phyloP scores from a whole-genome alignment of 2,888 invertebrate genomes.

The Lissonota sp. region DNA sequence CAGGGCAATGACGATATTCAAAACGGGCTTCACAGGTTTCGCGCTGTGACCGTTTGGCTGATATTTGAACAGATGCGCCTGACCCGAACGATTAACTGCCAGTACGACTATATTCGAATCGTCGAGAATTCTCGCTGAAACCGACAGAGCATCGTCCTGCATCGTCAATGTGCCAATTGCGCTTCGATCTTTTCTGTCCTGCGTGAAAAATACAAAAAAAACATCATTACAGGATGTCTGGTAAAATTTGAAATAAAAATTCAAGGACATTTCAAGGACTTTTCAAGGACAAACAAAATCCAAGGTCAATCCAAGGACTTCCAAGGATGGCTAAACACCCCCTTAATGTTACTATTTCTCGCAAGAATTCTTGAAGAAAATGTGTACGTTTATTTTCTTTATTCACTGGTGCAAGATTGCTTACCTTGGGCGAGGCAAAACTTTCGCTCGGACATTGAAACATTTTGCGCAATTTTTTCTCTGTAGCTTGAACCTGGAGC shows the following conservation, averaged over 20 bases:
- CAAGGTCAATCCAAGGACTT: too few relatives aligned
- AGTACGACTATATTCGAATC: slow-evolving; percentile 85
- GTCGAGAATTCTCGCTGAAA: slow-evolving; percentile 85
- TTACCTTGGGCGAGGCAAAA: slow-evolving; percentile 25
- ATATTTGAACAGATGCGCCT: slow-evolving; percentile 91
- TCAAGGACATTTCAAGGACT: too few relatives aligned
- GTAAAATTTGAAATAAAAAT: too few relatives aligned
- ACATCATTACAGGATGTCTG: too few relatives aligned
- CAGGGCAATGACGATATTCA: slow-evolving; percentile 87
- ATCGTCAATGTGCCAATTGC: slow-evolving; percentile 87
- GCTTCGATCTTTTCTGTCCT: slow-evolving; percentile 83
- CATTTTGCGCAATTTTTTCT: slow-evolving; percentile 77
- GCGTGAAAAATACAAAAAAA: slow-evolving; percentile 50
- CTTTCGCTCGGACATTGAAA: slow-evolving; percentile 64
- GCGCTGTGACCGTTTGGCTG: slow-evolving; percentile 89
- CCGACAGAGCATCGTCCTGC: slow-evolving; percentile 88
- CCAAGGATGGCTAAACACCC: too few relatives aligned
- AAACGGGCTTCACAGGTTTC: slow-evolving; percentile 88
- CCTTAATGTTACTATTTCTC: too few relatives aligned
- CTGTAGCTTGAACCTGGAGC: slow-evolving; percentile 77
- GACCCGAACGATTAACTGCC: slow-evolving; percentile 90
- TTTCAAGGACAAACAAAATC: too few relatives aligned
- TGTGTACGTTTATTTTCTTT: too few relatives aligned
- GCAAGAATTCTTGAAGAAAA: too few relatives aligned
- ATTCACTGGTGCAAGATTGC: too few relatives aligned